Percentiles rank a stretch among this genome's conserved stretches.
These are phyloP conservation scores for Allacma fusca DNA, from an alignment of 2,888 invertebrate genomes.

Conservation along the genomic window DNA sequence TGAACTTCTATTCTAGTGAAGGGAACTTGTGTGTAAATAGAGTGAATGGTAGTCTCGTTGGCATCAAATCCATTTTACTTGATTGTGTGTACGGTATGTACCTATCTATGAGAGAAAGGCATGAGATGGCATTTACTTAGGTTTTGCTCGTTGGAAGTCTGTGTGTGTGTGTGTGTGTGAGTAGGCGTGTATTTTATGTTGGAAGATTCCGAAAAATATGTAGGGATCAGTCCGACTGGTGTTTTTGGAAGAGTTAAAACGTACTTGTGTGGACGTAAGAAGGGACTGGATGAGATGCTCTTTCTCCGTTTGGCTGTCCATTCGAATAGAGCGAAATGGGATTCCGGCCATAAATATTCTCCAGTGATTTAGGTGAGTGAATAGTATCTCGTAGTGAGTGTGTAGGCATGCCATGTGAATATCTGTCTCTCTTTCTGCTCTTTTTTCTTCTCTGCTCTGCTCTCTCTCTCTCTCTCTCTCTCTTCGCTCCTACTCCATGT, in stretches of 20 bases:
- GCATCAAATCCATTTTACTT: slow-evolving; percentile 31
- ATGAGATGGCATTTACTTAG: background rate
- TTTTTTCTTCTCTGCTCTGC: background rate
- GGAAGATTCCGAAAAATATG: slow-evolving; percentile 23
- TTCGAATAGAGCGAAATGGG: slow-evolving; percentile 45
- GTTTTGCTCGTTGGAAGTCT: background rate
- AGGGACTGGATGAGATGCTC: slow-evolving; percentile 32
- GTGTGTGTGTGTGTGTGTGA: background rate
- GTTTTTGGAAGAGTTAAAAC: slow-evolving; percentile 16
- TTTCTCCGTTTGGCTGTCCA: slow-evolving; percentile 37
- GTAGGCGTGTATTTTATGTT: slow-evolving; percentile 37
- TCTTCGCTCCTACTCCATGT: background rate
- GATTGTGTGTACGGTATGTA: slow-evolving; percentile 23
- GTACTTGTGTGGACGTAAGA: slow-evolving; percentile 10
- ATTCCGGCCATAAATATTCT: slow-evolving; percentile 45
- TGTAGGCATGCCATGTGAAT: slow-evolving; percentile 42
- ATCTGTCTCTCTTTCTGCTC: slow-evolving; percentile 26
- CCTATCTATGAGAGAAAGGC: background rate
- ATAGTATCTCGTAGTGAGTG: slow-evolving; percentile 40
- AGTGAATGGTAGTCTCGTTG: slow-evolving; percentile 3
- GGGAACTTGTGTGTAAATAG: background rate
- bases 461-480: slow-evolving; percentile 28
- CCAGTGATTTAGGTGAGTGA: slow-evolving; percentile 46
- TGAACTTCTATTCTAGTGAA: background rate
- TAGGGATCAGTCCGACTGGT: slow-evolving; percentile 23